phyloP scores from a whole-genome alignment of 2,888 invertebrate species.

The Nemurella pictetii region DNA sequence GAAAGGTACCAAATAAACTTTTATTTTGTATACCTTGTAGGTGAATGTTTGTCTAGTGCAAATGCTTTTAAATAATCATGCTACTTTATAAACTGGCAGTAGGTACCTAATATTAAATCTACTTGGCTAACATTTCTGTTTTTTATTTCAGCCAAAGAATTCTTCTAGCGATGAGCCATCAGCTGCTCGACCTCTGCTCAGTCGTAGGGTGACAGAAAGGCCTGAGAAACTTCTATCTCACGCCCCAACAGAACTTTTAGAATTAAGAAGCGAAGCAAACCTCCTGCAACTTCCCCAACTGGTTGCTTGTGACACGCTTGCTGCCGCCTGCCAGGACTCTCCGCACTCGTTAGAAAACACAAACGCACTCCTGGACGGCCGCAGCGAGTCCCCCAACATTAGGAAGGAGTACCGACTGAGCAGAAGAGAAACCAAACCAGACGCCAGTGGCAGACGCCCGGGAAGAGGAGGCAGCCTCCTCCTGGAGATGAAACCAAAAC shows the following conservation, averaged over 20 bases:
- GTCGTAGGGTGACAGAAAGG: conserved; percentile 20
- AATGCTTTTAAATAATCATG: not conserved
- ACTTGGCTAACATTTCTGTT: no score
- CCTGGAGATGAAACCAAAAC: conserved; percentile 16
- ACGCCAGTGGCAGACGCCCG: conserved; percentile 3
- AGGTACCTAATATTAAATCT: not conserved
- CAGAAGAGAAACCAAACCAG: conserved; percentile 7
- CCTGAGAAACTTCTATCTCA: conserved; percentile 13
- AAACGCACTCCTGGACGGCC: not conserved
- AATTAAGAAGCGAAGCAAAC: conserved; percentile 20
- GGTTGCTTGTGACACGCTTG: not conserved
- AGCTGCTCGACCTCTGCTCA: conserved; percentile 30
- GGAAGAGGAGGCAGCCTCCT: conserved; percentile 5
- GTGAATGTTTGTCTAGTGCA: not conserved
- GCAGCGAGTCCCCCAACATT: no score
- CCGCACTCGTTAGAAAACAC: not conserved
- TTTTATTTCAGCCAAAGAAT: conserved; percentile 39
- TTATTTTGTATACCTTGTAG: no score
- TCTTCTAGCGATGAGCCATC: conserved; percentile 24
- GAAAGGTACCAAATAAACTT: conserved; percentile 45
- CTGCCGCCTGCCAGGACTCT: not conserved
- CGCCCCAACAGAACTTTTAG: conserved; percentile 10
- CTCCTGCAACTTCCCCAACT: conserved; percentile 32
- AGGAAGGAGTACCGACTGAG: conserved; percentile 10
- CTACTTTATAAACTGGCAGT: no score